Evolutionary conservation across 2,113 vertebrate genomes (phyloP).

Genomic region (Apeltes quadracus): DNA sequence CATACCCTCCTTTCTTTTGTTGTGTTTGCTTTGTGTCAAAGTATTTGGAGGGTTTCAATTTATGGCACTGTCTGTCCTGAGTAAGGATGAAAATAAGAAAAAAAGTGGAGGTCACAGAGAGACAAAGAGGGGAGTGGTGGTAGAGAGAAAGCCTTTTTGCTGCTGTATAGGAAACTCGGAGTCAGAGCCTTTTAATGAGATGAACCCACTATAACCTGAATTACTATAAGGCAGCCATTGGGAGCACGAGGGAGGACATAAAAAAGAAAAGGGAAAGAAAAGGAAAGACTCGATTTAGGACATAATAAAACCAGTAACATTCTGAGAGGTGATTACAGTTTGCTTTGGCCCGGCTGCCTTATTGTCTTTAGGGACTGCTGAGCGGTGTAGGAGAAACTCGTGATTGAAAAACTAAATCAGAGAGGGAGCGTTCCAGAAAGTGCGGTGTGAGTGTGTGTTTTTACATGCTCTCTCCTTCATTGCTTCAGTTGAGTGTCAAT

Average conservation of each 20-base stretch:
- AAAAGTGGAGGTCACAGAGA: constrained; percentile 29
- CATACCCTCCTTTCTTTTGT: constrained; percentile 52
- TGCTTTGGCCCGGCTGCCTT: constrained; percentile 46
- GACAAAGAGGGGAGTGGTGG: constrained; percentile 46
- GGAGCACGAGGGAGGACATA: constrained; percentile 24
- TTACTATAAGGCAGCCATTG: constrained; percentile 27
- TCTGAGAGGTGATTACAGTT: constrained; percentile 49
- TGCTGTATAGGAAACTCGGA: constrained; percentile 42
- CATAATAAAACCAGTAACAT: constrained; percentile 45
- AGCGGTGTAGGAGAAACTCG: constrained; percentile 29
- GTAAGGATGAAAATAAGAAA: constrained; percentile 12
- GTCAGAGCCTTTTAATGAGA: constrained; percentile 46
- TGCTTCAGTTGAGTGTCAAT: constrained; percentile 50
- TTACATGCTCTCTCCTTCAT: constrained; percentile 27
- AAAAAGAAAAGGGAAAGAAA: constrained; percentile 34
- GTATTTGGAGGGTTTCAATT: constrained; percentile 28
- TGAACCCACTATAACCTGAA: constrained; percentile 13
- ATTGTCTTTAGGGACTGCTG: constrained; percentile 44
- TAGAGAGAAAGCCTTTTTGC: constrained; percentile 32
- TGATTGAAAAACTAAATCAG: constrained; percentile 39
- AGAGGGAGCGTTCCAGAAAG: constrained; percentile 36
- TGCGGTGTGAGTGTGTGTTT: constrained; percentile 19
- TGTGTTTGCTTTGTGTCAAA: constrained; percentile 28
- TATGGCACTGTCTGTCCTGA: constrained; percentile 19
- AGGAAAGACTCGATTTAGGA: constrained; percentile 17